phyloP scores from a whole-genome alignment of 2,797 vertebrate genomes.

The Philypnodon macrostomus region DNA sequence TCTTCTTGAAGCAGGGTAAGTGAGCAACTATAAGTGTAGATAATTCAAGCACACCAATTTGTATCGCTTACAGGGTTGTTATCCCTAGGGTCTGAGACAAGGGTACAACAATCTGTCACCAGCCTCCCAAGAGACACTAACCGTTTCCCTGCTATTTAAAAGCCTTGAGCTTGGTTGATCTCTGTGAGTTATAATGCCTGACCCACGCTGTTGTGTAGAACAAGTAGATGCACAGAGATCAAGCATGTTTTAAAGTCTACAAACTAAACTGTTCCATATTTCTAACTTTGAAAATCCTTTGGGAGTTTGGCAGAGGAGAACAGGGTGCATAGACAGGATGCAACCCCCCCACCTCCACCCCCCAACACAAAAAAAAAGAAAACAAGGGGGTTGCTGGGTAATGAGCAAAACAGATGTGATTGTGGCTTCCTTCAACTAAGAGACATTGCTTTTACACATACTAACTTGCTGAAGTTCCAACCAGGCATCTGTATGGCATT shows the following conservation, averaged over 20 bases:
- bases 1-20: constrained; percentile 17
- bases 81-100: constrained; percentile 7
- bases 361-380: no score
- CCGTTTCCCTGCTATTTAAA: constrained; percentile 6
- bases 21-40: constrained; percentile 21
- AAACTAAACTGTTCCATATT: constrained; percentile 5
- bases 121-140: constrained; percentile 9
- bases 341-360: constrained; percentile 31
- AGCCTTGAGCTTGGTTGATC: no score
- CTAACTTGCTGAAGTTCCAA: no score
- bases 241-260: no score
- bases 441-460: not conserved
- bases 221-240: not conserved
- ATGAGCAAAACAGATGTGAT: constrained; percentile 63
- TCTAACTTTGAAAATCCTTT: constrained; percentile 9
- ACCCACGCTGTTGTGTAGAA: not conserved
- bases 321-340: constrained; percentile 37
- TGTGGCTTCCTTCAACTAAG: constrained; percentile 5
- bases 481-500: no score
- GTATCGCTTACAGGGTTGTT: constrained; percentile 6
- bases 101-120: constrained; percentile 7
- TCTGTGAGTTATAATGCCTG: no score
- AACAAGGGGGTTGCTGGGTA: constrained; percentile 37
- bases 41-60: constrained; percentile 30
- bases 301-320: not conserved